Percentiles rank a stretch among this genome's conserved stretches.
Evolutionary conservation across 2,888 invertebrate genomes (phyloP).

Genomic region (Proisotoma minuta): DNA sequence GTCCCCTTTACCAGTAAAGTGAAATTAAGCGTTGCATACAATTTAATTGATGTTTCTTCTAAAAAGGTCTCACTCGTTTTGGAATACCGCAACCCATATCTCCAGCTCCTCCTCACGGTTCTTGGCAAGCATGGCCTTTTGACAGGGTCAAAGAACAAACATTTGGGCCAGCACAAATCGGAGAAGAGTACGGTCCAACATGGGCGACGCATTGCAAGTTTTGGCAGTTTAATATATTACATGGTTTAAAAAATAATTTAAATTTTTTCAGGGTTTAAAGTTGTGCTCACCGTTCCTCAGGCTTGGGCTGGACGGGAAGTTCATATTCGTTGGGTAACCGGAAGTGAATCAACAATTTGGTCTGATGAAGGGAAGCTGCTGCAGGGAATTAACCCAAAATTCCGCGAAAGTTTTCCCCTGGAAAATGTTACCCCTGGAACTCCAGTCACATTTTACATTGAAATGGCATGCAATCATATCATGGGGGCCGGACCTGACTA

Average conservation of each 20-base stretch:
- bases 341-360: slow-evolving; percentile 51
- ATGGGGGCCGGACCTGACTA: slow-evolving; percentile 51
- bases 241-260: not conserved
- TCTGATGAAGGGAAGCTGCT: slow-evolving; percentile 48
- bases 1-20: not conserved
- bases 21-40: not conserved
- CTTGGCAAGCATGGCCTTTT: slow-evolving; percentile 30
- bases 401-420: slow-evolving; percentile 10
- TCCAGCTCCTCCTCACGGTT: slow-evolving; percentile 26
- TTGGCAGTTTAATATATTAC: not conserved
- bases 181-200: slow-evolving; percentile 47
- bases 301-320: slow-evolving; percentile 52
- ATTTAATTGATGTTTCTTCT: not conserved
- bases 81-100: slow-evolving; percentile 7
- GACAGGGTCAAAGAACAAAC: slow-evolving; percentile 28
- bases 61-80: not conserved
- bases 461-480: slow-evolving; percentile 54
- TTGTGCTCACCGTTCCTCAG: slow-evolving; percentile 50
- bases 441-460: slow-evolving; percentile 49
- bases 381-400: slow-evolving; percentile 20
- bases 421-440: slow-evolving; percentile 23
- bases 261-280: slow-evolving; percentile 48
- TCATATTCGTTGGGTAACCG: slow-evolving; percentile 52
- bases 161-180: slow-evolving; percentile 42
- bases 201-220: not conserved